Conservation (phyloP, 2,888 invertebrate species). For the Teleiodes luculella region DNA sequence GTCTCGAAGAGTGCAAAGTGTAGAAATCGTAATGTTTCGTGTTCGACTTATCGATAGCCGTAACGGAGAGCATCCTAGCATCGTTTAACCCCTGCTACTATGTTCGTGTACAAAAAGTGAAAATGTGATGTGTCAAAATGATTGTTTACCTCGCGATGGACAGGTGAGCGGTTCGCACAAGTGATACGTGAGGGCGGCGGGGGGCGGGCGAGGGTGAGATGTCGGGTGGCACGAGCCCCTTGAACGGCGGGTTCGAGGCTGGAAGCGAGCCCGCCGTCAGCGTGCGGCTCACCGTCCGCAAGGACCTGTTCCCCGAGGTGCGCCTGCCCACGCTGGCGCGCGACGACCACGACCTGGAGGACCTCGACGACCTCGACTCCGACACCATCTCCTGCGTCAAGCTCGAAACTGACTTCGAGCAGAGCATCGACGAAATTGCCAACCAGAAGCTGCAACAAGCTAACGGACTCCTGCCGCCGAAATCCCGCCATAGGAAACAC, state of each 20-base stretch:
- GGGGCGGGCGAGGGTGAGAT: slow-evolving; percentile 64
- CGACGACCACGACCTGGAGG: slow-evolving; percentile 39
- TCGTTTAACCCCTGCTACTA: slow-evolving; percentile 59
- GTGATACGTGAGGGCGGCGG: slow-evolving; percentile 71
- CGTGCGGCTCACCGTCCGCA: slow-evolving; percentile 62
- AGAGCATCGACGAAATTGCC: slow-evolving; percentile 72
- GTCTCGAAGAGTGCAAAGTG: slow-evolving; percentile 65
- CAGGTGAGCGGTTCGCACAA: slow-evolving; percentile 76
- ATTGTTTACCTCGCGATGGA: slow-evolving; percentile 76
- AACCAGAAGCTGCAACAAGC: slow-evolving; percentile 57
- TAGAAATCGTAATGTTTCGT: slow-evolving; percentile 65
- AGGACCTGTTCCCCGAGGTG: slow-evolving; percentile 70
- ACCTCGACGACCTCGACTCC: slow-evolving; percentile 46
- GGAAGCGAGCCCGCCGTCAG: slow-evolving; percentile 51
- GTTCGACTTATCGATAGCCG: slow-evolving; percentile 57
- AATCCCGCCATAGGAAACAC: slow-evolving; percentile 64
- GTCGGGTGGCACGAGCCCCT: slow-evolving; percentile 74
- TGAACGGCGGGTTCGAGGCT: slow-evolving; percentile 72
- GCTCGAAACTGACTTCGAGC: slow-evolving; percentile 74
- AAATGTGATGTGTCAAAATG: slow-evolving; percentile 79
- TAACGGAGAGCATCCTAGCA: slow-evolving; percentile 50
- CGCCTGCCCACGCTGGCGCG: slow-evolving; percentile 45
- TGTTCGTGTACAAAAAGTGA: slow-evolving; percentile 70
- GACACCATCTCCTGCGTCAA: slow-evolving; percentile 62
- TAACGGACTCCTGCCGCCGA: slow-evolving; percentile 57